Evolutionary conservation across 1,140 invertebrate genomes (phyloP), one percentile per base, ranked within the genome.

Genomic region (Ridgeia piscesae): DNA sequence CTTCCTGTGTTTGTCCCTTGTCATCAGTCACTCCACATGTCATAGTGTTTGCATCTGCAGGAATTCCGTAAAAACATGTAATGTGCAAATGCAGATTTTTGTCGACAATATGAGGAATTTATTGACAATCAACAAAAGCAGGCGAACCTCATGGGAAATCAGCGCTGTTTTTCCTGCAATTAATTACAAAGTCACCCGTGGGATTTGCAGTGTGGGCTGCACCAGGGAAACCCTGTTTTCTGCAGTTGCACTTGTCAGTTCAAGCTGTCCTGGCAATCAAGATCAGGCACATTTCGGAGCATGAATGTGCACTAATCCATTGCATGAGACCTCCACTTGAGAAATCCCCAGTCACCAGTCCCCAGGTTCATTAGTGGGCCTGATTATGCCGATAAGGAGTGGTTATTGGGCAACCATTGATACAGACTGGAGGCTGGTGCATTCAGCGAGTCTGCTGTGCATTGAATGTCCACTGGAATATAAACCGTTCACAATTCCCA

Each of bases 371-470:
- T 77, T 77, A 77, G 58, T 21, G 8, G 48, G 6, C 58, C 58
- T 77, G 58, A 77, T 77, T 77, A 77, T 77, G 58, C 58, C 27
- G 58, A 77, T 77, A 77, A 77, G 58, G 58, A 77, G 58, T 77
- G 58, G 58, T 77, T 77, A 77, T 77, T 77, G 58, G 58, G 58
- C 58, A 77, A 77, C 58, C 58, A 77, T 77, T 77, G 58, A 77
- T 77, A 77, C 11, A 77, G 58, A 77, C 58, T 77, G 2, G 11
- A 77, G 58, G 17, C 58, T 21, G 27, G 58, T 77, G 14, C 58
- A 77, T 77, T 77, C 58, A 77, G 27, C 11, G 14, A 21, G 58
- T 77, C 58, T 21, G 2, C 58, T 77, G 0, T 27, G 58, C 58
- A 77, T 77, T 77, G 17, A 77, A 77, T 77, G 58, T 77, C 58